These are phyloP conservation scores for Tautogolabrus adspersus DNA, from an alignment of 2,113 vertebrate species.

Conservation along the genomic window DNA sequence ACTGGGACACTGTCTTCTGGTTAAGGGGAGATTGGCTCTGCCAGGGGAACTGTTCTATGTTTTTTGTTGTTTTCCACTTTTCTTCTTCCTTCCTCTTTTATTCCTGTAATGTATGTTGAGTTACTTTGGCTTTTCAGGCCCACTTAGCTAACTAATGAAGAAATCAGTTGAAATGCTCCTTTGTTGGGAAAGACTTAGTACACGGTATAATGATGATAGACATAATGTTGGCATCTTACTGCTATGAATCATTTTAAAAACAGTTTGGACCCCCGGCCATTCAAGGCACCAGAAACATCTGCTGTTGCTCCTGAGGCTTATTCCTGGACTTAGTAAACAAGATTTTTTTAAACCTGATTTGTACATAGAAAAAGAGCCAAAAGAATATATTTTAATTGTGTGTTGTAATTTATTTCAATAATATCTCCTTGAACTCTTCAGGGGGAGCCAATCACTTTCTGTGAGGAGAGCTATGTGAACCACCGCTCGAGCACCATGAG, in stretches of 20 bases:
- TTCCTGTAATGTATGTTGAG: conserved; percentile 41
- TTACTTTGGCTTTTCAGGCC: conserved; percentile 27
- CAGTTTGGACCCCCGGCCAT: conserved; percentile 26
- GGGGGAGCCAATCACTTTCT: conserved; percentile 96
- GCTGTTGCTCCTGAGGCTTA: conserved; percentile 20
- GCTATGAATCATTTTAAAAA: conserved; percentile 20
- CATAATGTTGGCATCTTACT: not conserved
- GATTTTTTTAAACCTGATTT: conserved; percentile 10
- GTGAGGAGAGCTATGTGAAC: conserved; percentile 93
- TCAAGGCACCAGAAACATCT: conserved; percentile 10
- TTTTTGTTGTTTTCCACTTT: not conserved
- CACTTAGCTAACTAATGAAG: conserved; percentile 48
- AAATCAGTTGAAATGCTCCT: conserved; percentile 55
- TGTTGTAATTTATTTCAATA: conserved; percentile 24
- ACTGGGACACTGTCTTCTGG: conserved; percentile 67
- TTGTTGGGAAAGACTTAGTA: conserved; percentile 8
- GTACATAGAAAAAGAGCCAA: conserved; percentile 28
- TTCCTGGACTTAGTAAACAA: conserved; percentile 30
- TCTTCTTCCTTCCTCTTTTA: conserved; percentile 32
- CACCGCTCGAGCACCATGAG: conserved; percentile 93
- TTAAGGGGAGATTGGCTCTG: conserved; percentile 37
- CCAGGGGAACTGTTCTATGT: conserved; percentile 53
- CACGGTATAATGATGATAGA: conserved; percentile 4
- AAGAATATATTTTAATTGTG: conserved; percentile 16
- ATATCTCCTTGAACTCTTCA: conserved; percentile 67